Conservation (phyloP, 1,140 invertebrate species). For the Monochamus saltuarius region DNA sequence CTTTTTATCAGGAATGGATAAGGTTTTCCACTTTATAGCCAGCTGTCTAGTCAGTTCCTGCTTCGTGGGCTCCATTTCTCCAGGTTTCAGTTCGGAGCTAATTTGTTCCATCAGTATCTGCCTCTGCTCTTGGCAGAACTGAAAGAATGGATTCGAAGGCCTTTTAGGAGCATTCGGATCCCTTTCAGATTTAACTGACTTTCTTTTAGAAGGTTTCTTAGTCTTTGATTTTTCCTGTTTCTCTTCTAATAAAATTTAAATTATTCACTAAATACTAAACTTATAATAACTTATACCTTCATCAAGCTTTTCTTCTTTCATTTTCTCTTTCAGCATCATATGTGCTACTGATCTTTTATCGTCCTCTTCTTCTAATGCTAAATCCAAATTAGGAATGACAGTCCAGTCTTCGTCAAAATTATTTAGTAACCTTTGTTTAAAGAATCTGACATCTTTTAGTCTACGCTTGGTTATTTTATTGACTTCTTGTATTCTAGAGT, state of each 20-base stretch:
- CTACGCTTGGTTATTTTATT: conserved; percentile 60
- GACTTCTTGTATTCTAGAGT: conserved; percentile 58
- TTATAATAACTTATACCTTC: conserved; percentile 43
- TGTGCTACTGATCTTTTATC: conserved; percentile 40
- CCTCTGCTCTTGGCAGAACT: conserved; percentile 77
- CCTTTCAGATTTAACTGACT: conserved; percentile 58
- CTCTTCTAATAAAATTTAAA: conserved; percentile 23
- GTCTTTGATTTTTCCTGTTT: conserved; percentile 34
- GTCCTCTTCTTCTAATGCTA: conserved; percentile 37
- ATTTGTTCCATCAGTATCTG: conserved; percentile 69
- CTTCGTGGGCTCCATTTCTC: conserved; percentile 68
- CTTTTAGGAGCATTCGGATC: conserved; percentile 78
- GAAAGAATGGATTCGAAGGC: conserved; percentile 77
- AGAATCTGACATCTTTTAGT: conserved; percentile 59
- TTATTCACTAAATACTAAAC: conserved; percentile 1
- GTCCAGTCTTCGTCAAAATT: conserved; percentile 48
- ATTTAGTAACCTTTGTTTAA: conserved; percentile 53
- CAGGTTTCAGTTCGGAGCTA: conserved; percentile 57
- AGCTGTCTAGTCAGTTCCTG: conserved; percentile 74
- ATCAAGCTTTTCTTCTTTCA: conserved; percentile 47
- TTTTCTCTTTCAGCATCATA: conserved; percentile 47
- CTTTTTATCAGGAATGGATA: conserved; percentile 70
- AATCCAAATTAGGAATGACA: conserved; percentile 42
- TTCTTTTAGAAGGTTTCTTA: conserved; percentile 56
- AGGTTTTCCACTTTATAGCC: conserved; percentile 70